Percentiles rank a stretch among this genome's conserved stretches.
Evolutionary conservation across 2,797 vertebrate species (phyloP).

Genomic region (Corythornis leucogaster): DNA sequence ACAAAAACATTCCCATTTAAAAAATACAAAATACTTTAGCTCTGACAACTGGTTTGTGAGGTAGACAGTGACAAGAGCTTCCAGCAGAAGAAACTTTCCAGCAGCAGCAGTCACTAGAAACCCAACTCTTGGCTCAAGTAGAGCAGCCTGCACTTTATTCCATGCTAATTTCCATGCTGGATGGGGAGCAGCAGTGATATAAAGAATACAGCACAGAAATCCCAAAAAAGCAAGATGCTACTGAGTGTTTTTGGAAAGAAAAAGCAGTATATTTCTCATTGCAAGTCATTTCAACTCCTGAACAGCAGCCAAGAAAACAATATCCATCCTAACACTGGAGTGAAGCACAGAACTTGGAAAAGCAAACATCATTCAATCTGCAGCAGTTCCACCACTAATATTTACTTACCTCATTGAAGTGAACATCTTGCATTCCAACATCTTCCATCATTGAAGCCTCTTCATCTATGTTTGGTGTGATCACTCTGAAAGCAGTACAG

Average conservation of each 20-base stretch:
- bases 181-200: not conserved
- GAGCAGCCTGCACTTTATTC: not conserved
- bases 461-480: slow-evolving; percentile 97
- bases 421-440: slow-evolving; percentile 98
- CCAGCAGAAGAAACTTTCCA: not conserved
- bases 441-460: slow-evolving; percentile 99
- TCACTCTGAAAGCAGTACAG: slow-evolving; percentile 91
- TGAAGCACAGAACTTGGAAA: not conserved
- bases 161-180: not conserved
- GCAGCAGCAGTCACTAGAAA: not conserved
- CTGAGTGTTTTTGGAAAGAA: not conserved
- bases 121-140: not conserved
- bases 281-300: not conserved
- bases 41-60: not conserved
- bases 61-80: not conserved
- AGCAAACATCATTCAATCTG: not conserved
- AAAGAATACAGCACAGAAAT: not conserved
- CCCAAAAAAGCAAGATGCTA: not conserved
- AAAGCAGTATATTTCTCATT: not conserved
- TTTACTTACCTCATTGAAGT: slow-evolving; percentile 92
- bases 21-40: not conserved
- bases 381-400: not conserved
- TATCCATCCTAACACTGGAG: not conserved
- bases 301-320: not conserved
- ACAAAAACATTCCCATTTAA: not conserved